Evolutionary conservation across 2,113 vertebrate species (phyloP).

Genomic region (Athene noctua): DNA sequence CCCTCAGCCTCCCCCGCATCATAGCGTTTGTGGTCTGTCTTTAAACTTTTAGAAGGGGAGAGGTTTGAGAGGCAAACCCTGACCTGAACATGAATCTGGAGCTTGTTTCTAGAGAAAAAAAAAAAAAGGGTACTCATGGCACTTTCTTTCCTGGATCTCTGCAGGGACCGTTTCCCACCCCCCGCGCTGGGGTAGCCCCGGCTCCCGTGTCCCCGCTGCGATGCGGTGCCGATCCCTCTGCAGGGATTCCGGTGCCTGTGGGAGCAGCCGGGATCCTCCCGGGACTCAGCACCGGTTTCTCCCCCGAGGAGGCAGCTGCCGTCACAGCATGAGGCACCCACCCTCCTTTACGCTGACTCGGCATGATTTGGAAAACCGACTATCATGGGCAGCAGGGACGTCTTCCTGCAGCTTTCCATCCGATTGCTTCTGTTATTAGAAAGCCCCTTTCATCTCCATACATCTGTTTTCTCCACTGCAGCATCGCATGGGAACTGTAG

Average conservation of each 20-base stretch:
- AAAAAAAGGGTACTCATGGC: no score
- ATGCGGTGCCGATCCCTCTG: rapidly evolving
- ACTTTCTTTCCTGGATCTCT: neutral
- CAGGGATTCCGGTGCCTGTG: rapidly evolving
- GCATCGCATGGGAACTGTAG: rapidly evolving
- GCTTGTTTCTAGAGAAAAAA: neutral
- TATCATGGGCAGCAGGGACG: neutral
- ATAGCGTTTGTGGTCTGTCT: neutral
- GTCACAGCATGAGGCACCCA: rapidly evolving
- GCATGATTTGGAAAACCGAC: neutral
- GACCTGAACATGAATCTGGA: rapidly evolving
- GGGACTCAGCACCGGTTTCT: neutral
- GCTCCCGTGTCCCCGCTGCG: neutral
- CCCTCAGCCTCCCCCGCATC: neutral
- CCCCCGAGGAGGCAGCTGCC: rapidly evolving
- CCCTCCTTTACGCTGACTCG: neutral
- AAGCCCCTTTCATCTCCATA: neutral
- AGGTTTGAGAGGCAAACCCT: neutral
- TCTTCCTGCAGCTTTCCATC: neutral
- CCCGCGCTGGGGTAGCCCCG: neutral
- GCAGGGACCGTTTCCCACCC: neutral
- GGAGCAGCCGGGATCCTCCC: rapidly evolving
- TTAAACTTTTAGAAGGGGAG: neutral
- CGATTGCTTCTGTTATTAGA: neutral
- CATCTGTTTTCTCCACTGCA: neutral